phyloP scores from a whole-genome alignment of 64 coral and sea anemone genomes.

The Acropora yongei region DNA sequence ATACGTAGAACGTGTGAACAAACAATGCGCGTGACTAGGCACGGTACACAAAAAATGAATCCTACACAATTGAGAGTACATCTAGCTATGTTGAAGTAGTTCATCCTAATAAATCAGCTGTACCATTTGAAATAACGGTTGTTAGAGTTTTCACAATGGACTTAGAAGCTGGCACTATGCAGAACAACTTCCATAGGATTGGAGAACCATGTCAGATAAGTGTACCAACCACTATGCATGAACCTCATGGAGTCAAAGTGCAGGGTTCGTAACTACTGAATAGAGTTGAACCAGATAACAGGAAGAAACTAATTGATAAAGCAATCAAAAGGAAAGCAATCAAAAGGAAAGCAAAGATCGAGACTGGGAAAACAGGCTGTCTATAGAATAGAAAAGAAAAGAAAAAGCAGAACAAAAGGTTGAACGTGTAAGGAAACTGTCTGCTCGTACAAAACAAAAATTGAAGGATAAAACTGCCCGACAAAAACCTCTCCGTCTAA shows the following conservation, averaged over 20 bases:
- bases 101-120: constrained; percentile 26
- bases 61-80: background rate
- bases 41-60: too few species aligned
- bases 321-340: background rate
- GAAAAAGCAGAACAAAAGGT: background rate
- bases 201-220: background rate
- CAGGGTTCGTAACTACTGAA: background rate
- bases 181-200: background rate
- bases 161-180: background rate
- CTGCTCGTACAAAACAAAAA: background rate
- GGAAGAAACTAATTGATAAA: background rate
- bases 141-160: constrained; percentile 13
- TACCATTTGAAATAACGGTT: constrained; percentile 41
- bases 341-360: too few species aligned
- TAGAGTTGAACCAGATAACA: background rate
- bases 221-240: background rate
- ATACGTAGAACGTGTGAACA: too few species aligned
- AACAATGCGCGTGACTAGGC: too few species aligned
- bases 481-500: background rate
- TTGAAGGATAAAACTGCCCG: background rate
- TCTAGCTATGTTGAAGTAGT: constrained; percentile 21
- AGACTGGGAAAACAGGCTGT: background rate
- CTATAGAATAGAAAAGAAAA: background rate
- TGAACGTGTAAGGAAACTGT: background rate
- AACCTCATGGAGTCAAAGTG: background rate